Base-by-base conservation (phyloP, 2,888 invertebrate genomes). In the Pyrgus malvae region DNA sequence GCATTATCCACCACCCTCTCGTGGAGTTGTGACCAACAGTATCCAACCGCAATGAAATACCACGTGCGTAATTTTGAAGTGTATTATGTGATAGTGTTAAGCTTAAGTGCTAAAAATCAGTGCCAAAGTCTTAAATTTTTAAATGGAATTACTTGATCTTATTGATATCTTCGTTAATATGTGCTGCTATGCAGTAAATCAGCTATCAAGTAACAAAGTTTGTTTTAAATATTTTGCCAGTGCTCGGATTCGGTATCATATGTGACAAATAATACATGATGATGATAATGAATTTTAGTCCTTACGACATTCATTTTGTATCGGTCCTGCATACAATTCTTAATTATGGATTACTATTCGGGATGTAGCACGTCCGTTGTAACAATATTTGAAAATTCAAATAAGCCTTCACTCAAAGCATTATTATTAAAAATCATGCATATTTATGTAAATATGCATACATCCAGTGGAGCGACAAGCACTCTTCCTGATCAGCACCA, bases 1-100 rank as follows among this genome's bases (percentile, higher is more conserved):
- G 83, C 90, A 90, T 83, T 84, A 88, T 75, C 78, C 67, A 80
- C 83, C 72, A 86, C 85, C 83, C 83, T 83, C 74, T 74, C 79
- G 79, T 67, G 74, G 76, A 80, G 83, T 69, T 68, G 69, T 74
- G 78, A 77, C 72, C 75, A 72, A 35, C 35, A 46, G 69, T 70
- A 66, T 66, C 64, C 61, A 70, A 67, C 78, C 68, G 66, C 76
- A 68, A 90, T 90, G 89, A 83, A 86, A 69, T 87, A 86, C 78
- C 76, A 84, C 73, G 89, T 90, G 87, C 84, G 90, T 90, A 84
- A 69, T 55, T 14, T 38, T 66, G 59, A 57, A 66, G 68, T 61
- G 62, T 59, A 44, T 38, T 42, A 54, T 63, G 69, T 69, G 67
- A 44, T 61, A 51, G 70, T 72, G 67, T 55, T 62, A 45, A 55